These are phyloP conservation scores for Zeuzera pyrina DNA, from an alignment of 2,888 invertebrate species.

Conservation along the genomic window DNA sequence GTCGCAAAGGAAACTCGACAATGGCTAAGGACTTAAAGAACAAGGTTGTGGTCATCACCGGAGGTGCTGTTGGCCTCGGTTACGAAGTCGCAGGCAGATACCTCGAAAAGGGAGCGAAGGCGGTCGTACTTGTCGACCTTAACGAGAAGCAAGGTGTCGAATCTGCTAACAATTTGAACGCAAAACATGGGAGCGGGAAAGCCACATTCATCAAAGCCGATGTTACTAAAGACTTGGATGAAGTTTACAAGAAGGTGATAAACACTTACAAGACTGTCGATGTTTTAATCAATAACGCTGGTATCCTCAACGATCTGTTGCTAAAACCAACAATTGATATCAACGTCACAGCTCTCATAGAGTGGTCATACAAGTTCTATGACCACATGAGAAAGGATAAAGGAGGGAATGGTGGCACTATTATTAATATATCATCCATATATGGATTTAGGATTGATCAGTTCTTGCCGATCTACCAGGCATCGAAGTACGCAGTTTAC, in stretches of 20 bases:
- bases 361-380: constrained; percentile 66
- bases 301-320: constrained; percentile 19
- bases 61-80: constrained; percentile 57
- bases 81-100: constrained; percentile 39
- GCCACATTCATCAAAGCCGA: constrained; percentile 48
- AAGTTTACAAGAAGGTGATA: constrained; percentile 29
- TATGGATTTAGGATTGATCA: constrained; percentile 66
- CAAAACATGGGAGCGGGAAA: constrained; percentile 39
- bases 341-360: constrained; percentile 39
- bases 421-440: constrained; percentile 77
- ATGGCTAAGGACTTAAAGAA: neutral
- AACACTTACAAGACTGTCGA: constrained; percentile 31
- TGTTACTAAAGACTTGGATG: constrained; percentile 43
- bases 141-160: constrained; percentile 36
- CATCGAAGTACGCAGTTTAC: constrained; percentile 72
- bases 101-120: constrained; percentile 30
- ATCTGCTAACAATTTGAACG: constrained; percentile 33
- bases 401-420: constrained; percentile 73
- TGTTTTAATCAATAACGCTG: constrained; percentile 37
- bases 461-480: constrained; percentile 71
- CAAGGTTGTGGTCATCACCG: constrained; percentile 30
- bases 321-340: constrained; percentile 34
- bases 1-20: constrained; percentile 26
- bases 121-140: constrained; percentile 10
- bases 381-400: constrained; percentile 72